Percentiles rank a stretch among this genome's conserved stretches.
Conservation (phyloP, 2,888 invertebrate species). For the Sabatieria punctata region DNA sequence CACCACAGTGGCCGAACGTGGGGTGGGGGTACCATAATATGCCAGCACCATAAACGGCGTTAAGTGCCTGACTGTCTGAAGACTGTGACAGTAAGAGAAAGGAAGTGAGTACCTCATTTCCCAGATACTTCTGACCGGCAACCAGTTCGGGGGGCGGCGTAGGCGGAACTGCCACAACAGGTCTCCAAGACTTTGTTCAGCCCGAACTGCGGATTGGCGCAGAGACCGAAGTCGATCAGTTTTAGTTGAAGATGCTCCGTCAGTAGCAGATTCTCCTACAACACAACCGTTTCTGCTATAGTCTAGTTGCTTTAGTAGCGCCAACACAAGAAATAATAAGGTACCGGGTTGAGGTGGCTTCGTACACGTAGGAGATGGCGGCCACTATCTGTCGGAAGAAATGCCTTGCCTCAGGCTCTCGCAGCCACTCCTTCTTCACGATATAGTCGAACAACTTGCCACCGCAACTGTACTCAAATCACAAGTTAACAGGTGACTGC, state of each 20-base stretch:
- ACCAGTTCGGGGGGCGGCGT: conserved; percentile 41
- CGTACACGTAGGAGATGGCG: conserved; percentile 58
- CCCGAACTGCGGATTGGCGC: conserved; percentile 45
- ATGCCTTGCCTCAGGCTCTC: conserved; percentile 52
- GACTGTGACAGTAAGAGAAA: no score
- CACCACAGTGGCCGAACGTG: no score
- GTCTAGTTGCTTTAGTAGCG: no score
- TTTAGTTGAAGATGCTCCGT: conserved; percentile 56
- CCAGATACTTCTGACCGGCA: conserved; percentile 33
- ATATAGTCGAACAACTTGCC: conserved; percentile 71
- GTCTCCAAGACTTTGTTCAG: conserved; percentile 19
- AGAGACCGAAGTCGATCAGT: conserved; percentile 63
- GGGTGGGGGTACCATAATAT: no score
- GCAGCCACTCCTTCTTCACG: conserved; percentile 52
- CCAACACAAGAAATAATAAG: no score
- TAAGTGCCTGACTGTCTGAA: no score
- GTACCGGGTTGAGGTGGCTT: no score
- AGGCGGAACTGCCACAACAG: conserved; percentile 38
- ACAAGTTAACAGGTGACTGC: no score
- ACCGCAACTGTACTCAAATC: conserved; percentile 51
- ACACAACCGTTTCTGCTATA: no score
- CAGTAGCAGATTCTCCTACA: conserved; percentile 60
- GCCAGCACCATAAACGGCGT: no score
- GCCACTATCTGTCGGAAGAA: conserved; percentile 61
- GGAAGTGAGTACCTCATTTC: conserved; percentile 31